Evolutionary conservation across 2,797 vertebrate species (phyloP), one percentile per base, ranked within the genome.

Genomic region (Catamblyrhynchus diadema): DNA sequence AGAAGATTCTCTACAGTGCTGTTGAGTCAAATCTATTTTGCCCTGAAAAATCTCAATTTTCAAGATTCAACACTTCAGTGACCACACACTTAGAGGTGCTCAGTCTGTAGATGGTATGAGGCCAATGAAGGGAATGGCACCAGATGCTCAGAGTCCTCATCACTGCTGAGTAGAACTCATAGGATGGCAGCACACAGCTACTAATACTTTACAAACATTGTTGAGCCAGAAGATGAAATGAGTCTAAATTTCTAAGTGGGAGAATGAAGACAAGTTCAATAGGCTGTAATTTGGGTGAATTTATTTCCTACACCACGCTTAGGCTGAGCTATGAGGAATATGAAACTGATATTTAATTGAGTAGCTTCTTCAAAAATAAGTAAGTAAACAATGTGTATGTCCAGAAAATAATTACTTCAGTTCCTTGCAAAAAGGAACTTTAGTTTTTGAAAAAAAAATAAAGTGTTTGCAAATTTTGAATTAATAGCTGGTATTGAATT

Each of bases 1-100:
- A 71, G 42, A 28, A 88, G 50, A 53, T 93, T 94, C 93, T 90
- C 39, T 69, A 56, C 47, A 65, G 25, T 24, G 69, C 42, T 64
- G 13, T 57, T 86, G 50, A 74, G 56, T 37, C 57, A 81, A 91
- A 93, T 69, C 39, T 83, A n/a, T 91, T 90, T 90, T 65, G 28
- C 39, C 35, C 65, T 41, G 59, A 86, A 93, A 82, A 86, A 93
- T 62, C n/a, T 62, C 66, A 15, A 0, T 75, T 94, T 88, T 79
- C 54, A 79, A 78, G 91, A 84, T 51, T 16, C 47, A 90, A 16
- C 65, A 65, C 45, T 54, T 78, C n/a, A 74, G 18, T 47, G 69
- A 71, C 45, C 35, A 86, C 87, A 81, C 42, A 41, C 45, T 65
- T 47, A 50, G 53, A 61, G 86, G 78, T 27, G 28, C 27, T 64